A percentile compares a stretch with the other conserved stretches of the same genome.
Conservation (phyloP, 2,113 vertebrate genomes). For the Potamarius usumacintae region DNA sequence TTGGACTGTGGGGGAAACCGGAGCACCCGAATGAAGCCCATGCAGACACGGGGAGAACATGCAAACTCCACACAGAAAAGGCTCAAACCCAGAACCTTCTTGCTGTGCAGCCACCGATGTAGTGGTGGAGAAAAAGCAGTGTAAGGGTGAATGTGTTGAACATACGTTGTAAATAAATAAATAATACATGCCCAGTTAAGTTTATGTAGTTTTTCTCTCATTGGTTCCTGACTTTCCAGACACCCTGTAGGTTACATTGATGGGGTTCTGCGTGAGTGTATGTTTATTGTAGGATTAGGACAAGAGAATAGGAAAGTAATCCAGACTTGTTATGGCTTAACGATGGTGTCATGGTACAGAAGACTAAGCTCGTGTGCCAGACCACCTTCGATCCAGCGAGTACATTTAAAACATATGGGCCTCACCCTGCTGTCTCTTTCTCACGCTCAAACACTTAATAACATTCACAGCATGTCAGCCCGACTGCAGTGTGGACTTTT, state of each 20-base stretch:
- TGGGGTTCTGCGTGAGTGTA: not conserved
- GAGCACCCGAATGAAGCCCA: too few relatives aligned
- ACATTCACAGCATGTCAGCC: conserved; percentile 40
- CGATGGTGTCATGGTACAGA: not conserved
- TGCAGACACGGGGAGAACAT: too few relatives aligned
- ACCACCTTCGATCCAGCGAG: conserved; percentile 26
- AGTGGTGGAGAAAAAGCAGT: not conserved
- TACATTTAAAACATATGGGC: conserved; percentile 40
- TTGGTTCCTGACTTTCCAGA: not conserved
- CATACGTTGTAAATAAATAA: not conserved
- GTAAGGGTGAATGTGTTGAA: too few relatives aligned
- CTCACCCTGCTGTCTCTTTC: conserved; percentile 39
- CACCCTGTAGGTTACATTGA: not conserved
- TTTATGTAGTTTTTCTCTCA: too few relatives aligned
- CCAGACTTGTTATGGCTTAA: not conserved
- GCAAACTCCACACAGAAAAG: too few relatives aligned
- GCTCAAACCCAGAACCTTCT: too few relatives aligned
- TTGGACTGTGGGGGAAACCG: too few relatives aligned
- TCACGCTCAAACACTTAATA: conserved; percentile 41
- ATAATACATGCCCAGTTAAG: not conserved
- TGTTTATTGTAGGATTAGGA: not conserved
- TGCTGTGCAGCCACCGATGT: too few relatives aligned
- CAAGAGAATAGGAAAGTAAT: not conserved
- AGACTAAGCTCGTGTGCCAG: conserved; percentile 10
- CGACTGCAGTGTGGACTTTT: conserved; percentile 21